phyloP scores from a whole-genome alignment of 2,888 invertebrate species.

The Actias luna region DNA sequence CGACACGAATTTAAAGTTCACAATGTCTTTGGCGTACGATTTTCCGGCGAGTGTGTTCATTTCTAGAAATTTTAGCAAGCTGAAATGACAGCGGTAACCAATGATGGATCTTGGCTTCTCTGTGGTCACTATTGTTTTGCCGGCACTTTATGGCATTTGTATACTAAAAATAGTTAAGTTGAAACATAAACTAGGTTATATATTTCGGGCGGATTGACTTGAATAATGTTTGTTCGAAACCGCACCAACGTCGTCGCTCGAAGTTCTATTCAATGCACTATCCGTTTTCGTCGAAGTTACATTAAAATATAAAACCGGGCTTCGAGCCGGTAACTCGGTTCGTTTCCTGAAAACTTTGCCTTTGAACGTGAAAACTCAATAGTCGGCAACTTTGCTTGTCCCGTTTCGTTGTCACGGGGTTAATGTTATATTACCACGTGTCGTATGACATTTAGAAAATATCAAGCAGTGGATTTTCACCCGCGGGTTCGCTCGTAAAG shows the following conservation, averaged over 20 bases:
- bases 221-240: constrained; percentile 10
- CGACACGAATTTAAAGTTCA: too few relatives aligned
- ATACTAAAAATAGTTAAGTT: background rate
- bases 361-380: constrained; percentile 72
- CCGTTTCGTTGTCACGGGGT: constrained; percentile 51
- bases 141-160: background rate
- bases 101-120: too few relatives aligned
- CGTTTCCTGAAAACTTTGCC: constrained; percentile 73
- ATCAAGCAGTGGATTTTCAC: too few relatives aligned
- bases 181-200: background rate
- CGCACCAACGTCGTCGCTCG: constrained; percentile 23
- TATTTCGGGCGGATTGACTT: background rate
- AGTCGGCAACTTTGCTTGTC: constrained; percentile 63
- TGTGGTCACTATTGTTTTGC: too few relatives aligned
- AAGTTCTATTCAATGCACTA: constrained; percentile 60
- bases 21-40: too few relatives aligned
- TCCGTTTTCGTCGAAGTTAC: constrained; percentile 64
- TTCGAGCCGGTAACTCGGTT: constrained; percentile 57
- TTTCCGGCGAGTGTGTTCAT: too few relatives aligned
- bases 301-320: constrained; percentile 62
- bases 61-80: too few relatives aligned
- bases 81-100: too few relatives aligned
- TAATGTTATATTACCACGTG: constrained; percentile 27
- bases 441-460: background rate
- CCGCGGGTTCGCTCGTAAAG: too few relatives aligned